These are phyloP conservation scores for Cabera pusaria DNA, from an alignment of 2,888 invertebrate species.

Conservation along the genomic window DNA sequence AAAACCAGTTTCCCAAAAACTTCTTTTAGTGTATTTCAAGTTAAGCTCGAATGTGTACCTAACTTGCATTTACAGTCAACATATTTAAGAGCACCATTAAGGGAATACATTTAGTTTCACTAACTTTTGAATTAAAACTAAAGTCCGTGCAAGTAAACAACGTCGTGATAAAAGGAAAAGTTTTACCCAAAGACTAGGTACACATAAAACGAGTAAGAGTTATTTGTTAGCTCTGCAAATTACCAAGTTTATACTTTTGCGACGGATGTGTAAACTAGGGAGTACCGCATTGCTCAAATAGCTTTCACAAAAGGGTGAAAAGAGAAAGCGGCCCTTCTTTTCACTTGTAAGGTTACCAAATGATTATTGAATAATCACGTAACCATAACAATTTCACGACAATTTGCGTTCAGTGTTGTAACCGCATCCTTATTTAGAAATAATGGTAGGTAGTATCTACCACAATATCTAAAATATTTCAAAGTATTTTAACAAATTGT, in stretches of 20 bases:
- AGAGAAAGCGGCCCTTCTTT: slow-evolving; percentile 39
- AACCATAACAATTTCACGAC: slow-evolving; percentile 42
- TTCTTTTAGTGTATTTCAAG: too few relatives aligned
- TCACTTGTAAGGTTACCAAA: slow-evolving; percentile 26
- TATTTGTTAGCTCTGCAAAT: slow-evolving; percentile 48
- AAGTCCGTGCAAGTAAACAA: slow-evolving; percentile 16
- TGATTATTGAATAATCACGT: slow-evolving; percentile 32
- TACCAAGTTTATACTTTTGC: slow-evolving; percentile 33
- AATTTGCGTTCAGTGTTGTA: slow-evolving; percentile 37
- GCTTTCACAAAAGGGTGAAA: slow-evolving; percentile 45
- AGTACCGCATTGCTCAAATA: slow-evolving; percentile 32
- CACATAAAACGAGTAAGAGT: slow-evolving; percentile 30
- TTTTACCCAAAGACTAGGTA: slow-evolving; percentile 26
- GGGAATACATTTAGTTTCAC: too few relatives aligned
- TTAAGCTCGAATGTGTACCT: too few relatives aligned
- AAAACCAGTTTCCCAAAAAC: not conserved
- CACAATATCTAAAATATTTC: too few relatives aligned
- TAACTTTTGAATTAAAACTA: too few relatives aligned
- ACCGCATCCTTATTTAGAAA: slow-evolving; percentile 36
- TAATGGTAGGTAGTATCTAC: too few relatives aligned
- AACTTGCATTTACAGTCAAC: too few relatives aligned
- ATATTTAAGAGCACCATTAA: too few relatives aligned
- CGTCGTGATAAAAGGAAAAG: slow-evolving; percentile 31
- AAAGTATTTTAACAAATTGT: too few relatives aligned
- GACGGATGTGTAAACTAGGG: slow-evolving; percentile 25